Percentiles rank a stretch among this genome's conserved stretches.
phyloP scores from a whole-genome alignment of 1,140 invertebrate genomes.

The Caenorhabditis remanei region DNA sequence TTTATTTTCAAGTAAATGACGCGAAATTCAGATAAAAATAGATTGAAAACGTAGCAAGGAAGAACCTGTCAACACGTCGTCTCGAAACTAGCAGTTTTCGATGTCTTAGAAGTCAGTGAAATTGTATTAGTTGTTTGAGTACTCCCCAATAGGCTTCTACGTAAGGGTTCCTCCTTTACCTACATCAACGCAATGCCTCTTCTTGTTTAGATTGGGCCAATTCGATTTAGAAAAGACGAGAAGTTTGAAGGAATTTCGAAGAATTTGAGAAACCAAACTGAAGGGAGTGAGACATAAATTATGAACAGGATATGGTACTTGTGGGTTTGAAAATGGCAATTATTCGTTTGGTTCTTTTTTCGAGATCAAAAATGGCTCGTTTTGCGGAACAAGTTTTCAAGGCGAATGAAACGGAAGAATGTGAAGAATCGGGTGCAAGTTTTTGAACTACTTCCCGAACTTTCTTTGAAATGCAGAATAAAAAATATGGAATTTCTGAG shows the following conservation, averaged over 20 bases:
- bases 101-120: constrained; percentile 22
- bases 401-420: background rate
- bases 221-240: constrained; percentile 17
- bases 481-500: background rate
- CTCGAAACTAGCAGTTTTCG: constrained; percentile 24
- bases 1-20: constrained; percentile 44
- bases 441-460: background rate
- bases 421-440: background rate
- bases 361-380: constrained; percentile 18
- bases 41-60: constrained; percentile 35
- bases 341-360: background rate
- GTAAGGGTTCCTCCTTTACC: constrained; percentile 2
- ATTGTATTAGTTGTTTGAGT: constrained; percentile 35
- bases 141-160: background rate
- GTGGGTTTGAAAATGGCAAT: constrained; percentile 11
- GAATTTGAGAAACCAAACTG: background rate
- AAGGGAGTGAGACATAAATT: constrained; percentile 14
- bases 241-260: background rate
- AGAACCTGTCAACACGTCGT: constrained; percentile 47
- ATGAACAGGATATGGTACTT: constrained; percentile 12
- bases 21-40: constrained; percentile 10
- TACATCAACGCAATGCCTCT: background rate
- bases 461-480: background rate
- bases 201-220: background rate
- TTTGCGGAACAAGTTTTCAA: background rate